These are phyloP conservation scores for Antennarius maculatus DNA, from an alignment of 2,797 vertebrate genomes.

Conservation along the genomic window DNA sequence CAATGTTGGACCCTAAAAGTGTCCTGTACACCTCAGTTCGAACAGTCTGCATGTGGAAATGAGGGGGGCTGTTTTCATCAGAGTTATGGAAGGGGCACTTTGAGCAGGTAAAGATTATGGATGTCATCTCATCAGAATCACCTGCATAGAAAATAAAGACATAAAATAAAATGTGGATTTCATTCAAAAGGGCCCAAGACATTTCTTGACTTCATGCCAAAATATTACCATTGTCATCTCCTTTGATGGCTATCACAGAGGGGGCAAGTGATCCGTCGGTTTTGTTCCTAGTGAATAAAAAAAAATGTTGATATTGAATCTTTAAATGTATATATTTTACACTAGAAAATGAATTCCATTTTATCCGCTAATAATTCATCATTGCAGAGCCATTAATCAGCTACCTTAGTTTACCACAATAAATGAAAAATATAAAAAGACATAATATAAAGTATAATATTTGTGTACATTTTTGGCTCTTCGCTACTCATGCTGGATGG, in stretches of 20 bases:
- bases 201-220: not conserved
- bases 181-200: not conserved
- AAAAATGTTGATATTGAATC: not conserved
- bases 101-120: conserved; percentile 76
- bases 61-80: conserved; percentile 54
- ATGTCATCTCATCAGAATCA: conserved; percentile 51
- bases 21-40: conserved; percentile 56
- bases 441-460: not conserved
- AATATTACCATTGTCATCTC: conserved; percentile 60
- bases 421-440: not conserved
- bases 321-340: not conserved
- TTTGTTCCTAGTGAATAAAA: conserved; percentile 53
- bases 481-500: not conserved
- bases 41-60: conserved; percentile 75
- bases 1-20: conserved; percentile 48
- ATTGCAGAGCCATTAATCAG: not conserved
- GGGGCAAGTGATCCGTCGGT: conserved; percentile 29
- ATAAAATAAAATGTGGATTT: not conserved
- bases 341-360: not conserved
- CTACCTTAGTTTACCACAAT: not conserved
- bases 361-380: not conserved
- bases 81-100: conserved; percentile 69
- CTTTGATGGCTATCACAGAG: conserved; percentile 68
- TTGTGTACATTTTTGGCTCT: conserved; percentile 54
- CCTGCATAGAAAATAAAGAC: conserved; percentile 36